A percentile compares a stretch with the other conserved stretches of the same genome.
phyloP scores from a whole-genome alignment of 2,797 vertebrate genomes.

The Lindbergichthys nudifrons region DNA sequence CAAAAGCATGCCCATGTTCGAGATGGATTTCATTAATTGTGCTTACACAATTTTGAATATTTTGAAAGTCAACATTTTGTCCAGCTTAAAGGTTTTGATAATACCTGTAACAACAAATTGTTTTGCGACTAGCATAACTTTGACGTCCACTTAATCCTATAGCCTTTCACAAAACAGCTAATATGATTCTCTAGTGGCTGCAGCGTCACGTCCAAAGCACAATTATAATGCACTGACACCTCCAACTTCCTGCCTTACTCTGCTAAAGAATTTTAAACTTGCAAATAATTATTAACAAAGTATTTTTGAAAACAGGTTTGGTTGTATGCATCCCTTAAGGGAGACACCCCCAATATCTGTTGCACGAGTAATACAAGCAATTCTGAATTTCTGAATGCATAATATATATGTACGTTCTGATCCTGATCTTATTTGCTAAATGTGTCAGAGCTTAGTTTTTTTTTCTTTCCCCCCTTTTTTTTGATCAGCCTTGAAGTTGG shows the following conservation, averaged over 20 bases:
- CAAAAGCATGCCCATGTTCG: neutral
- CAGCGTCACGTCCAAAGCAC: constrained; percentile 21
- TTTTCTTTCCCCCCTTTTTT: constrained; percentile 48
- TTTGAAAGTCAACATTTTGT: neutral
- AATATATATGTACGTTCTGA: constrained; percentile 53
- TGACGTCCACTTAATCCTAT: neutral
- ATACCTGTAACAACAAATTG: neutral
- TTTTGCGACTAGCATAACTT: neutral
- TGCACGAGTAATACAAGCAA: constrained; percentile 27
- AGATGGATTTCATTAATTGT: constrained; percentile 13
- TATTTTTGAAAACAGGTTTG: constrained; percentile 22
- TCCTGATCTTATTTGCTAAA: constrained; percentile 76
- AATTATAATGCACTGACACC: neutral
- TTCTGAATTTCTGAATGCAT: constrained; percentile 41
- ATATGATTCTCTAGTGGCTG: neutral
- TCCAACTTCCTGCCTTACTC: neutral
- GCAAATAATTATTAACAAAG: constrained; percentile 35
- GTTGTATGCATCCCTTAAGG: constrained; percentile 5
- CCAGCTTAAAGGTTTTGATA: neutral
- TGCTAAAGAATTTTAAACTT: constrained; percentile 34
- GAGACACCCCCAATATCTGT: constrained; percentile 36
- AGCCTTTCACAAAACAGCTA: constrained; percentile 8
- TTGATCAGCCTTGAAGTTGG: constrained; percentile 85
- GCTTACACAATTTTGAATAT: neutral
- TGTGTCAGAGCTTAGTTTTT: constrained; percentile 69